Evolutionary conservation across 1,140 invertebrate genomes (phyloP).

Genomic region (Diorhabda elongata): DNA sequence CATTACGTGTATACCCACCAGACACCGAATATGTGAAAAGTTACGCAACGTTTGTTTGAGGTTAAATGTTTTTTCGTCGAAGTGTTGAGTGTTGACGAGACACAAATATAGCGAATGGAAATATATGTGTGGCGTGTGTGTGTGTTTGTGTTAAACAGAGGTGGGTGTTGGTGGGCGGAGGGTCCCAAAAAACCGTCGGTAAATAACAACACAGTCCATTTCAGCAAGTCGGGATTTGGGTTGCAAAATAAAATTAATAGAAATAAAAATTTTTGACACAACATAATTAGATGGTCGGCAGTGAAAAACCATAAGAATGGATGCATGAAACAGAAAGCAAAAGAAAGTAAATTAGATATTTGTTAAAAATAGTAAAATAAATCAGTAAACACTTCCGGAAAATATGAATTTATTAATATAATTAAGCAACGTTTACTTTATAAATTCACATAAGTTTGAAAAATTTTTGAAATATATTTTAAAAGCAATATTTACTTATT

Average conservation of each 20-base stretch:
- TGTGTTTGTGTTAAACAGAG: slow-evolving; percentile 10
- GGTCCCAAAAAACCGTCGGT: slow-evolving; percentile 18
- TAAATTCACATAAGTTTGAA: no score
- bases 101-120: not conserved
- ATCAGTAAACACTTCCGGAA: no score
- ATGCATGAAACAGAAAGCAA: slow-evolving; percentile 47
- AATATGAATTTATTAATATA: no score
- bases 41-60: slow-evolving; percentile 15
- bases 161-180: slow-evolving; percentile 22
- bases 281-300: slow-evolving; percentile 21
- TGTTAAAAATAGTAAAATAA: not conserved
- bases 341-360: slow-evolving; percentile 29
- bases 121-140: slow-evolving; percentile 13
- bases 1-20: slow-evolving; percentile 38
- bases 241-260: slow-evolving; percentile 28
- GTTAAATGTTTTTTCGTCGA: slow-evolving; percentile 11
- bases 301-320: slow-evolving; percentile 36
- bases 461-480: no score
- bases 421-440: no score
- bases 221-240: slow-evolving; percentile 13
- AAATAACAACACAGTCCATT: slow-evolving; percentile 23
- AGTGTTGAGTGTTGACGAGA: slow-evolving; percentile 10
- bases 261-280: slow-evolving; percentile 21
- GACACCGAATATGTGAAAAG: slow-evolving; percentile 27
- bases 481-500: no score